Conservation (phyloP, 37 sponge, comb jelly and placozoan genomes). For the Sycon ciliatum region DNA sequence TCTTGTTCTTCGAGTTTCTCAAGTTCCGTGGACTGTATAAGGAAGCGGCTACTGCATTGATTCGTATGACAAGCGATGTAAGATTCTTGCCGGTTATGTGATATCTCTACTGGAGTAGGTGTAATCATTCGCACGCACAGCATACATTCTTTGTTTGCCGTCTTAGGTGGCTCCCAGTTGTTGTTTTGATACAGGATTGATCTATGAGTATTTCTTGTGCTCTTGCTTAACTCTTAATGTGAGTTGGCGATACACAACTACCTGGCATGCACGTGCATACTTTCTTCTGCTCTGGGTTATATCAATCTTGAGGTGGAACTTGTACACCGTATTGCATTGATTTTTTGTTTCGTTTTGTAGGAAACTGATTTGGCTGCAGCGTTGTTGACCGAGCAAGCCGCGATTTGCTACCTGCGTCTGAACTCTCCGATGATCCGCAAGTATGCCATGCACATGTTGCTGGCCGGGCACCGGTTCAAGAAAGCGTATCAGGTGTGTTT, state of each 20-base stretch:
- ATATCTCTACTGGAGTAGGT: too few species aligned
- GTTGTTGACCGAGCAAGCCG: constrained; percentile 83
- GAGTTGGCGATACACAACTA: too few species aligned
- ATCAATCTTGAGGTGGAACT: too few species aligned
- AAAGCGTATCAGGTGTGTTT: constrained; percentile 46
- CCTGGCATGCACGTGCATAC: too few species aligned
- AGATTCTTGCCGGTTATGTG: background rate
- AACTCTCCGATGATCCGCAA: constrained; percentile 58
- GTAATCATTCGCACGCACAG: too few species aligned
- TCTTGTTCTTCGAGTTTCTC: constrained; percentile 59
- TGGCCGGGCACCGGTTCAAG: constrained; percentile 76
- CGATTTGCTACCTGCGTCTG: constrained; percentile 57
- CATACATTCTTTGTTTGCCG: too few species aligned
- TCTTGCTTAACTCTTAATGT: too few species aligned
- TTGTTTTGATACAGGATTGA: too few species aligned
- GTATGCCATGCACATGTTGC: constrained; percentile 77
- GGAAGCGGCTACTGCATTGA: constrained; percentile 43
- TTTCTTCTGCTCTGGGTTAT: too few species aligned
- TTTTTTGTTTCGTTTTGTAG: background rate
- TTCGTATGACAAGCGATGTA: constrained; percentile 38
- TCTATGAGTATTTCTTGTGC: too few species aligned
- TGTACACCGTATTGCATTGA: background rate
- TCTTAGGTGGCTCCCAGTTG: too few species aligned
- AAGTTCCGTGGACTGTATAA: constrained; percentile 52
- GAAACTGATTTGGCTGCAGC: constrained; percentile 62